Evolutionary conservation across 1,140 invertebrate species (phyloP), one percentile per base, ranked within the genome.

Genomic region (Chymomyza costata): DNA sequence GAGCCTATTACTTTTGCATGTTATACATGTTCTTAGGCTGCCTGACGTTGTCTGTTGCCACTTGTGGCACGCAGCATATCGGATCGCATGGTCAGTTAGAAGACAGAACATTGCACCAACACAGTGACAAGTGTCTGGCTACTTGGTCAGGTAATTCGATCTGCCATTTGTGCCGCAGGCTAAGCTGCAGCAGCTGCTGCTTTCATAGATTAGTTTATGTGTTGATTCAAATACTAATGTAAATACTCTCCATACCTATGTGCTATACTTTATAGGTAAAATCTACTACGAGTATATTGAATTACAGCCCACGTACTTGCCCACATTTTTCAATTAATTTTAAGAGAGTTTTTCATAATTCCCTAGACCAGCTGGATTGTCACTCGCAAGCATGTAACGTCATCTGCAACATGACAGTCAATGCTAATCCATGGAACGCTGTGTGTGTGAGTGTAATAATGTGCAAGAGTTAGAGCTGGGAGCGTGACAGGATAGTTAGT

Each of bases 351-450:
- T 47, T 47, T 64, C 61, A 64, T 64, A 64, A 64, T 64, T 54
- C 57, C 13, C 31, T 51, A 46, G 21, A 37, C 21, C 38, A n/a
- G 46, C 41, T 49, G 51, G 34, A 35, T 52, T 61, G 58, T 61
- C 58, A 56, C 46, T 61, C 46, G 58, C 58, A 56, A 52, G 51
- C 55, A 61, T 61, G 58, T 61, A 61, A 61, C 46, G 58, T 61
- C 58, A 61, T 61, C 46, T 45, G 31, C 58, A 61, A 61, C 58
- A 61, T 56, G 58, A 61, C 58, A 61, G 61, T 64, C 52, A 53
- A 31, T 61, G 44, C 58, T 52, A 69, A 68, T 67, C 58, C 58
- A 53, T n/a, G n/a, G n/a, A n/a, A n/a, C n/a, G n/a, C n/a, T n/a
- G n/a, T n/a, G n/a, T n/a, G n/a, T n/a, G n/a, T n/a, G n/a, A n/a